Evolutionary conservation across 1,140 invertebrate genomes (phyloP).

Genomic region (Parapsyche elsis): DNA sequence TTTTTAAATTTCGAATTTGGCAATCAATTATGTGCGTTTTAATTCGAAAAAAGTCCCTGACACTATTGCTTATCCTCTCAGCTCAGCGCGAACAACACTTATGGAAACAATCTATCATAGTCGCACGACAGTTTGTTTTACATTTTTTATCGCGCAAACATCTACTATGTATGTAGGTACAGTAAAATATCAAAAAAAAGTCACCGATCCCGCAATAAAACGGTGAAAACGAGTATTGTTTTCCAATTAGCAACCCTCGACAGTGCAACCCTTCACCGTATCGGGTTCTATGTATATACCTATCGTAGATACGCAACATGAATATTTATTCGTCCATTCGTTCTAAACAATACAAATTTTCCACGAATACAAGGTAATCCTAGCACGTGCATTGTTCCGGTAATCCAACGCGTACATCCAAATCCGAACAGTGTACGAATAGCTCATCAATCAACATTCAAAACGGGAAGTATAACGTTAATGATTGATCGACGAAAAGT

Average conservation of each 20-base stretch:
- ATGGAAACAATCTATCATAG: constrained; percentile 8
- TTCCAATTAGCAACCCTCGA: too few relatives aligned
- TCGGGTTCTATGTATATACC: too few relatives aligned
- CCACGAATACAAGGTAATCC: background rate
- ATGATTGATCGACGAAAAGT: constrained; percentile 10
- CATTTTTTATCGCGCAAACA: background rate
- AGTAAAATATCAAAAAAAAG: background rate
- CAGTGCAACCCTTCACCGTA: too few relatives aligned
- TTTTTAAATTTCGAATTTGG: background rate
- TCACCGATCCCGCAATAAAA: too few relatives aligned
- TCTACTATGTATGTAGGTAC: too few relatives aligned
- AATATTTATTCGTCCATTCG: too few relatives aligned
- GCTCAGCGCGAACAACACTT: background rate
- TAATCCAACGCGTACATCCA: background rate
- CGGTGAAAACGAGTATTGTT: too few relatives aligned
- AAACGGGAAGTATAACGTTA: constrained; percentile 4
- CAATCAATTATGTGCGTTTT: background rate
- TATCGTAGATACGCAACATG: too few relatives aligned
- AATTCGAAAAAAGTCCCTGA: constrained; percentile 9
- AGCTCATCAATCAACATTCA: constrained; percentile 4
- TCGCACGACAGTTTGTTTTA: background rate
- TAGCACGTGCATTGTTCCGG: background rate
- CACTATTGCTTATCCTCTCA: constrained; percentile 13
- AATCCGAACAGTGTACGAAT: background rate
- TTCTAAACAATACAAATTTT: too few relatives aligned